Conservation (phyloP, 1,140 invertebrate genomes). For the Dreissena polymorpha region DNA sequence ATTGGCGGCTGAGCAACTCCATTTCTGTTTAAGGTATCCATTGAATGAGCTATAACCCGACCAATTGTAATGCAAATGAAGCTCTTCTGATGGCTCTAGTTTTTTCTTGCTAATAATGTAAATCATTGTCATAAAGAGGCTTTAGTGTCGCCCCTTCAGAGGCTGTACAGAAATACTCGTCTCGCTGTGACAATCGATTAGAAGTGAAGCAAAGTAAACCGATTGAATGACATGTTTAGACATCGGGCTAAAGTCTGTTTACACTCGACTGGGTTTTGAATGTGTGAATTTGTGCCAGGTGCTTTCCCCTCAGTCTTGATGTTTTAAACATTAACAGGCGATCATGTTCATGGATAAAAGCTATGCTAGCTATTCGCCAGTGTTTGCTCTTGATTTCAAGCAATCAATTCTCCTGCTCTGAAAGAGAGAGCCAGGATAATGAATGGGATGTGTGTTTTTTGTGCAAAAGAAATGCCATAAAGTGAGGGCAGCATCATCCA, state of each 20-base stretch:
- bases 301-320: slow-evolving; percentile 15
- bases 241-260: slow-evolving; percentile 40
- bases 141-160: slow-evolving; percentile 27
- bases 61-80: slow-evolving; percentile 38
- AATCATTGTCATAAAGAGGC: slow-evolving; percentile 43
- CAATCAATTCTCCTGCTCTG: slow-evolving; percentile 25
- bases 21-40: slow-evolving; percentile 33
- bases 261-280: slow-evolving; percentile 43
- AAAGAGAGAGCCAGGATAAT: slow-evolving; percentile 21
- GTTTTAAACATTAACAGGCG: slow-evolving; percentile 16
- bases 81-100: background rate
- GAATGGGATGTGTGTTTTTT: background rate
- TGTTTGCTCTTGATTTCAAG: slow-evolving; percentile 51
- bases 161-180: background rate
- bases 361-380: slow-evolving; percentile 20
- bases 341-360: slow-evolving; percentile 38
- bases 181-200: slow-evolving; percentile 9
- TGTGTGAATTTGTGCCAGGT: slow-evolving; percentile 53
- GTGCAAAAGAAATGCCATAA: too few species aligned
- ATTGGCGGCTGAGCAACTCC: slow-evolving; percentile 23
- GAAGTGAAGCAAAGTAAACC: slow-evolving; percentile 32
- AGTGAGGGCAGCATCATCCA: too few species aligned
- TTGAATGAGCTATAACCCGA: slow-evolving; percentile 2
- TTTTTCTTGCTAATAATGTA: slow-evolving; percentile 30
- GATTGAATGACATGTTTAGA: slow-evolving; percentile 47